Conservation (phyloP, 2,888 invertebrate genomes). For the Drosophila mimetica region DNA sequence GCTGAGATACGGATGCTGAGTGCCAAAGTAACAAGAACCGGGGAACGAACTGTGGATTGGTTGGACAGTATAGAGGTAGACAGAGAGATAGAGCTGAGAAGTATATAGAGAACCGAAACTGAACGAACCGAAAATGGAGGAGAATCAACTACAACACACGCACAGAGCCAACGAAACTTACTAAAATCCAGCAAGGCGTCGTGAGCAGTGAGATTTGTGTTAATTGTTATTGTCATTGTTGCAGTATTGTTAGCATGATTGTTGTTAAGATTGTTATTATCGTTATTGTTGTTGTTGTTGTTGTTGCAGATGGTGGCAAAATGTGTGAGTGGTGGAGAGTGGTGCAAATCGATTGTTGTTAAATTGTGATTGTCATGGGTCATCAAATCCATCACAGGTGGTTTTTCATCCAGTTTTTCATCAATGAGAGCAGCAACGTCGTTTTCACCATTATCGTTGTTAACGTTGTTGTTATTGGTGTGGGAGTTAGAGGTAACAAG, state of each 20-base stretch:
- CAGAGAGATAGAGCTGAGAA: conserved; percentile 3
- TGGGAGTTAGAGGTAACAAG: conserved; percentile 84
- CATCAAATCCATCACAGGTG: conserved; percentile 18
- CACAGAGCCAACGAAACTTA: conserved; percentile 81
- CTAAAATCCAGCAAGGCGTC: conserved; percentile 83
- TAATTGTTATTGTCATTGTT: conserved; percentile 53
- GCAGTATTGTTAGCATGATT: conserved; percentile 62
- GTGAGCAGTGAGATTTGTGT: conserved; percentile 67
- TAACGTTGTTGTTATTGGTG: conserved; percentile 52
- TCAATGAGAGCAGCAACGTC: conserved; percentile 29
- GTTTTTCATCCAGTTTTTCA: conserved; percentile 14
- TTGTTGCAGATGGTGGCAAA: conserved; percentile 62
- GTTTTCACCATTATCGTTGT: conserved; percentile 42
- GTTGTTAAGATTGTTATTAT: conserved; percentile 45
- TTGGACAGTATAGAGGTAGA: conserved; percentile 2
- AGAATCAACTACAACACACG: conserved; percentile 50
- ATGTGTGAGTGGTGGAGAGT: conserved; percentile 61
- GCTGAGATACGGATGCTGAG: conserved; percentile 27
- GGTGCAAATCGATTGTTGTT: conserved; percentile 56
- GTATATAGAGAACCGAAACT: conserved; percentile 15
- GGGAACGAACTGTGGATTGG: conserved; percentile 8
- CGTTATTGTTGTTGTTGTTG: conserved; percentile 43
- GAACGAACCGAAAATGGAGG: conserved; percentile 19
- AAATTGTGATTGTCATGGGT: conserved; percentile 27
- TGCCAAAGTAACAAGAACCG: conserved; percentile 32